A percentile compares a stretch with the other conserved stretches of the same genome.
Conservation (phyloP, 2,888 invertebrate species). For the Callosobruchus maculatus region DNA sequence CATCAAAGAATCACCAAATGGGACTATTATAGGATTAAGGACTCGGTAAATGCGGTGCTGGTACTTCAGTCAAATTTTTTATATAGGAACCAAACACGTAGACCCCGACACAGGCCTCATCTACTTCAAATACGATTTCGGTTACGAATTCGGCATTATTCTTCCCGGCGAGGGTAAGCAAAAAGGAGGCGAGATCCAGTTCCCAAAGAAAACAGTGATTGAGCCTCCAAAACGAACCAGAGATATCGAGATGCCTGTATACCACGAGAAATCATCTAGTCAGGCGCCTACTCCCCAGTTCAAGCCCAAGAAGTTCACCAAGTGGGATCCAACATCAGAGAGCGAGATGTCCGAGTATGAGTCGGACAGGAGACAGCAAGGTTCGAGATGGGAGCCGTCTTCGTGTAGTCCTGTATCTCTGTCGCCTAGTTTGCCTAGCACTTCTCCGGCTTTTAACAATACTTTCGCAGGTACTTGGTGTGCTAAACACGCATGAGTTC, state of each 20-base stretch:
- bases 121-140: slow-evolving; percentile 80
- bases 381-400: slow-evolving; percentile 47
- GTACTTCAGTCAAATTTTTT: too few species aligned
- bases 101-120: slow-evolving; percentile 73
- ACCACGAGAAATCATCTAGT: slow-evolving; percentile 56
- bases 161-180: slow-evolving; percentile 64
- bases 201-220: slow-evolving; percentile 49
- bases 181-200: slow-evolving; percentile 41
- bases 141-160: slow-evolving; percentile 73
- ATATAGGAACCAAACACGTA: slow-evolving; percentile 71
- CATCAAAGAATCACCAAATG: too few species aligned
- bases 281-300: slow-evolving; percentile 38
- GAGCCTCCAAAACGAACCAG: slow-evolving; percentile 55
- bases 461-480: slow-evolving; percentile 40
- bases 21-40: too few species aligned
- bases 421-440: slow-evolving; percentile 58
- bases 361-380: slow-evolving; percentile 47
- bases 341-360: slow-evolving; percentile 61
- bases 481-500: slow-evolving; percentile 13
- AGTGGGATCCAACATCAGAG: slow-evolving; percentile 62
- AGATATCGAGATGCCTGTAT: slow-evolving; percentile 65
- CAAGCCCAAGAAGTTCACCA: slow-evolving; percentile 50
- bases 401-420: slow-evolving; percentile 57
- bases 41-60: too few species aligned
- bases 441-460: slow-evolving; percentile 53